Conservation (phyloP, 2,113 vertebrate genomes). For the Antechinus flavipes region DNA sequence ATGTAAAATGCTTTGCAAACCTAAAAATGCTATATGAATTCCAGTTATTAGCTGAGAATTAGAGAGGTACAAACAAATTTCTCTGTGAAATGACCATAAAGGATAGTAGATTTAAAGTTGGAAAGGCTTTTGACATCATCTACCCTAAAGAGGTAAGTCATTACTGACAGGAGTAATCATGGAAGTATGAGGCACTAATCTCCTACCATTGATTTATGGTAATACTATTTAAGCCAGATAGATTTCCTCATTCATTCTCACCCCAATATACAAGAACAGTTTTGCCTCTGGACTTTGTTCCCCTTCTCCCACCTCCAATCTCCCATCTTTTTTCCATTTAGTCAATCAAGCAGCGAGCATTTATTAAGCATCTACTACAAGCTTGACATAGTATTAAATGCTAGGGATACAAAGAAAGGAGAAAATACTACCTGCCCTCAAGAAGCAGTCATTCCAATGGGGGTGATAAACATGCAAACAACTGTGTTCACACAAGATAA, state of each 20-base stretch:
- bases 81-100: background rate
- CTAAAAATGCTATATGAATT: background rate
- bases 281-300: background rate
- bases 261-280: background rate
- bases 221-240: background rate
- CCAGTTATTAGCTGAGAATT: background rate
- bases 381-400: background rate
- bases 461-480: background rate
- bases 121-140: background rate
- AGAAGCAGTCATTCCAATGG: background rate
- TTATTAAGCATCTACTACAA: background rate
- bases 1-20: background rate
- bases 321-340: no score
- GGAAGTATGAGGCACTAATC: background rate
- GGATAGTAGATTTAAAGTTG: background rate
- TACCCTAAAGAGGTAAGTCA: background rate
- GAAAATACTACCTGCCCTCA: background rate
- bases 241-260: background rate
- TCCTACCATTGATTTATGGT: background rate
- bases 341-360: background rate
- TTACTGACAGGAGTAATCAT: background rate
- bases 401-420: background rate
- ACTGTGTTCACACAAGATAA: background rate
- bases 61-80: background rate
- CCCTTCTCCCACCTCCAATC: background rate